Evolutionary conservation across 2,113 vertebrate species (phyloP), one percentile per base, ranked within the genome.

Genomic region (Ancistrus triradiatus): DNA sequence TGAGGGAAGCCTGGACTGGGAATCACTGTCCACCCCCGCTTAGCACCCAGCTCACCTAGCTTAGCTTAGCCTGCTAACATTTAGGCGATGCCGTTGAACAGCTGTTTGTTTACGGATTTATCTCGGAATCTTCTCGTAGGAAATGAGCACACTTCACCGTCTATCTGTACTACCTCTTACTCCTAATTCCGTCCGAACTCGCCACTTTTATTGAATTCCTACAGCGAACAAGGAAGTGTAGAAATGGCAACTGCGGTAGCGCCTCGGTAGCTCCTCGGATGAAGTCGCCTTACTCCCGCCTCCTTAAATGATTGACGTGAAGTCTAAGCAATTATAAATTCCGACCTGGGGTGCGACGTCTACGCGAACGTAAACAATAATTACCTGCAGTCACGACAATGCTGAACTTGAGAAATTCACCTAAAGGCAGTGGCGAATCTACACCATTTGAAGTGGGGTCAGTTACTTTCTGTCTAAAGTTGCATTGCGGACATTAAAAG

Each of bases 21-120:
- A 42, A 58, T 22, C 21, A 21, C 7, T 24, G 17, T 10, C 52
- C 63, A 66, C 63, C 64, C 64, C 53, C 64, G 53, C 64, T 59
- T 58, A 17, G 42, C 57, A n/a, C 27, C 22, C 48, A 14, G 22
- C 40, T 35, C 37, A 22, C 40, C 51, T 47, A 43, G 38, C 55
- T 18, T 43, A 58, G 62, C 5, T 22, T 18, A 28, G 18, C 40
- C 14, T n/a, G 27, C 38, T 10, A 4, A 27, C 24, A 2, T 3
- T 25, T n/a, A 11, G 2, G 2, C 13, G 3, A 11, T 10, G 14
- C 4, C 2, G 11, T 11, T 28, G 0, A 6, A 19, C 59, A 49
- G 15, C 22, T n/a, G 0, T 17, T 3, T 9, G 18, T 18, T 17
- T 6, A 8, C 17, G 1, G 2, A 3, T 6, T 17, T 21, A n/a